Base-by-base conservation (phyloP, 2,113 vertebrate genomes). In the Tichodroma muraria region DNA sequence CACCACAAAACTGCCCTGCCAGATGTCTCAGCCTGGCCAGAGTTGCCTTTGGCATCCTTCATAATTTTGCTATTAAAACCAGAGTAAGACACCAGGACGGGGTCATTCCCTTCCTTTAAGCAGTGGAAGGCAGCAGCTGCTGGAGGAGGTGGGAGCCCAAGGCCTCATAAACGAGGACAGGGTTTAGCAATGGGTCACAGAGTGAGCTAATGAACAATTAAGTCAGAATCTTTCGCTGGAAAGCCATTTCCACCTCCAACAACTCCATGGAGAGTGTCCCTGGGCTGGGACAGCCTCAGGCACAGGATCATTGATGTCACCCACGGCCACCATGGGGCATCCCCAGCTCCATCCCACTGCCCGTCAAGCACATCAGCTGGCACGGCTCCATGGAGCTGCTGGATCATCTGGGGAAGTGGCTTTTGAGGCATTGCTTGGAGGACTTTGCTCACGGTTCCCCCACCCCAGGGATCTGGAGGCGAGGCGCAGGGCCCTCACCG, bases 401-500 rank as follows among this genome's bases (percentile, higher is more conserved):
- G 57, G 64, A 28, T 21, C 28, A 6, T 40, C 54, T 4, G 4
- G 61, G 49, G 20, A 80, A 82, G 45, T 1, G 7, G 38, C 35
- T 66, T 80, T 90, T 56, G 35, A 44, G 68, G 1, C 1, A 56
- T 7, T 20, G 17, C 38, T 64, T 45, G 20, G 65, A 60, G 24
- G 35, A 20, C 13, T 87, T 63, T 61, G 60, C 66, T 90, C 28
- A 28, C 0, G 0, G 42, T 20, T 56, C 18, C 24, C 18, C 19
- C 18, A n/a, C 4, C 8, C 21, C 80, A 57, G 72, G 5, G 4
- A 23, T 69, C 11, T 57, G 42, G 47, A 59, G 49, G 33, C 1
- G 33, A 68, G 35, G 33, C 0, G 0, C 1, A 1, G 47, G 35
- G 38, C 21, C 14, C 13, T 14, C 1, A 0, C 53, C 1, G 2